Evolutionary conservation across 2,888 invertebrate genomes (phyloP).

Genomic region (Andrena fulva): DNA sequence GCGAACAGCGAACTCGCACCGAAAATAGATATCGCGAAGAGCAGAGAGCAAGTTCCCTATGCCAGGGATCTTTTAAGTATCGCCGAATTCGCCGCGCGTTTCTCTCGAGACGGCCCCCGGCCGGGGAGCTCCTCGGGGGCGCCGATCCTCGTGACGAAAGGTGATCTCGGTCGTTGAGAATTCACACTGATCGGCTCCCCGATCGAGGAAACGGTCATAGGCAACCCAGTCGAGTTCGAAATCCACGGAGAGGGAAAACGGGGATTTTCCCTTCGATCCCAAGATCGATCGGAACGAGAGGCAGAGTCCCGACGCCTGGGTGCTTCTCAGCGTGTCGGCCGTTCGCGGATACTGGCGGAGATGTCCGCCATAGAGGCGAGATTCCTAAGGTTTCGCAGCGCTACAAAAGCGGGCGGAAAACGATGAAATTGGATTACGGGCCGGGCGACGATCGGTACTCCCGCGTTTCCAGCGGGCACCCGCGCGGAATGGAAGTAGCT

Average conservation of each 20-base stretch:
- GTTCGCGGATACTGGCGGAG: conserved; percentile 7
- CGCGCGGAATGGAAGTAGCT: conserved; percentile 24
- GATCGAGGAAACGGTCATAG: background rate
- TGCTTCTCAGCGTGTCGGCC: background rate
- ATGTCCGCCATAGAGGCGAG: conserved; percentile 26
- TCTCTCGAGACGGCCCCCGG: background rate
- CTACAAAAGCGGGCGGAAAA: conserved; percentile 35
- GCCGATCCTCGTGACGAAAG: background rate
- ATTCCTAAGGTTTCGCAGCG: conserved; percentile 41
- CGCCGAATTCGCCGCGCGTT: conserved; percentile 21
- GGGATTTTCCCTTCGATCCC: background rate
- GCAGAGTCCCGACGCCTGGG: background rate
- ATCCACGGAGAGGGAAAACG: background rate
- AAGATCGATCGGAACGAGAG: background rate
- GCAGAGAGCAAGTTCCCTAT: conserved; percentile 42
- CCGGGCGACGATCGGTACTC: background rate
- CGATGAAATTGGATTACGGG: conserved; percentile 44
- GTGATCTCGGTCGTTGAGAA: background rate
- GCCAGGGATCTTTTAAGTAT: conserved; percentile 42
- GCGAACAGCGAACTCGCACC: conserved; percentile 31
- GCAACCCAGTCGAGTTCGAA: background rate
- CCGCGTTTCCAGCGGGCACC: conserved; percentile 3
- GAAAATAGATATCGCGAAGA: conserved; percentile 66
- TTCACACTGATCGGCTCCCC: background rate
- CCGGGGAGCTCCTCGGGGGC: background rate